Percentiles rank a stretch among this genome's conserved stretches.
phyloP scores from a whole-genome alignment of 2,113 vertebrate species.

The Toxotes chatareus region DNA sequence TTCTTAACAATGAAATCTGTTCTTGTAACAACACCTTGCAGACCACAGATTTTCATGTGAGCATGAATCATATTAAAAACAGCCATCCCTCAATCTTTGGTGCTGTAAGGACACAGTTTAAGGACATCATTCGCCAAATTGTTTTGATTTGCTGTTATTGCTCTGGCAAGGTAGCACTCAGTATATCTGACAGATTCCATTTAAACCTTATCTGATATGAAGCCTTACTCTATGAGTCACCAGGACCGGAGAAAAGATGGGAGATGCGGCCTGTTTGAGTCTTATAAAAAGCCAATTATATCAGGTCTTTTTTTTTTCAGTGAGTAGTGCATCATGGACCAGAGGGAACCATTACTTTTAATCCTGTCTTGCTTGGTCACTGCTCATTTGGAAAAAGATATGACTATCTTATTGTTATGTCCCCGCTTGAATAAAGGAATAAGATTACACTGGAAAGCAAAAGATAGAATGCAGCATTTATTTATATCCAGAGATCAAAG shows the following conservation, averaged over 20 bases:
- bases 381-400: slow-evolving; percentile 61
- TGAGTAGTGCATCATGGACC: slow-evolving; percentile 54
- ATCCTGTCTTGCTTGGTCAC: slow-evolving; percentile 52
- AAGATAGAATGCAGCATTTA: slow-evolving; percentile 17
- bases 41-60: slow-evolving; percentile 44
- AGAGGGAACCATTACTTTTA: slow-evolving; percentile 56
- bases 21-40: slow-evolving; percentile 33
- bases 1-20: slow-evolving; percentile 49
- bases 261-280: slow-evolving; percentile 45
- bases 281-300: slow-evolving; percentile 75
- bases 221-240: slow-evolving; percentile 62
- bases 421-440: slow-evolving; percentile 38
- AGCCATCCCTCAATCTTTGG: slow-evolving; percentile 45
- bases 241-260: slow-evolving; percentile 45
- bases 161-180: slow-evolving; percentile 55
- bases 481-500: slow-evolving; percentile 25
- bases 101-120: slow-evolving; percentile 57
- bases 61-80: slow-evolving; percentile 47
- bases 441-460: slow-evolving; percentile 23
- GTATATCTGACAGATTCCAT: slow-evolving; percentile 74
- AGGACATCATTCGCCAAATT: slow-evolving; percentile 63
- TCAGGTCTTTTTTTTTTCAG: slow-evolving; percentile 45
- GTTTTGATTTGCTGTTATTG: slow-evolving; percentile 76
- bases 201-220: slow-evolving; percentile 70
- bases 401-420: slow-evolving; percentile 39